Base-by-base conservation (phyloP, 1,140 invertebrate genomes). In the Drosophila parabipectinata region DNA sequence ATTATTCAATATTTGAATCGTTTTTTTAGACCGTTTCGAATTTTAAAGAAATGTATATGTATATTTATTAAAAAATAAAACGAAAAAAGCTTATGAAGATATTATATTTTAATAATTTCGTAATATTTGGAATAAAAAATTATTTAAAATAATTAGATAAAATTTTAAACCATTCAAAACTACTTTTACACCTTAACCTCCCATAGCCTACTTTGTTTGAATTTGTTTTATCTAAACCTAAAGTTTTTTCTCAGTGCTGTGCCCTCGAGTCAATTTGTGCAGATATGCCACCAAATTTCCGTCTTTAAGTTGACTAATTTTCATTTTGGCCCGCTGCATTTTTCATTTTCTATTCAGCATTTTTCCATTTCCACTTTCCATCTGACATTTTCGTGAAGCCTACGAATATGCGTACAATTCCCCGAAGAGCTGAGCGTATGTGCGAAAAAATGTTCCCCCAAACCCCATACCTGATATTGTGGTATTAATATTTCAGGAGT, bases 301-400 rank as follows among this genome's bases (percentile, higher is more conserved):
- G 55, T 64, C 55, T 85, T 85, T 77, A 85, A 68, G 64, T 87
- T 78, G 60, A 87, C 82, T 85, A 85, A 85, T 85, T 80, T 73
- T 73, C 53, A 66, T 62, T 83, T 80, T 61, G 56, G 71, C 41
- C 54, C 57, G 50, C 47, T 61, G 66, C 66, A 75, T 71, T 37
- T 37, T 37, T 12, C 32, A 37, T 37, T 73, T 68, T 37, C 10
- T 10, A 12, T 32, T 32, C 30, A 32, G 9, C 30, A 8, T 37
- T 37, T 37, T 37, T 10, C 34, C 12, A 8, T 74, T 69, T 57
- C 67, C 67, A 57, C 64, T 69, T 41, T 63, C 63, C 48, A 4
- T 62, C 51, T 45, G 37, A 32, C 50, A 77, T 66, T 78, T 51
- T 66, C 48, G 63, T 58, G 54, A 32, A 47, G 45, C 64, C 58